Conservation (phyloP, 2,888 invertebrate species). For the Clusia tigrina region DNA sequence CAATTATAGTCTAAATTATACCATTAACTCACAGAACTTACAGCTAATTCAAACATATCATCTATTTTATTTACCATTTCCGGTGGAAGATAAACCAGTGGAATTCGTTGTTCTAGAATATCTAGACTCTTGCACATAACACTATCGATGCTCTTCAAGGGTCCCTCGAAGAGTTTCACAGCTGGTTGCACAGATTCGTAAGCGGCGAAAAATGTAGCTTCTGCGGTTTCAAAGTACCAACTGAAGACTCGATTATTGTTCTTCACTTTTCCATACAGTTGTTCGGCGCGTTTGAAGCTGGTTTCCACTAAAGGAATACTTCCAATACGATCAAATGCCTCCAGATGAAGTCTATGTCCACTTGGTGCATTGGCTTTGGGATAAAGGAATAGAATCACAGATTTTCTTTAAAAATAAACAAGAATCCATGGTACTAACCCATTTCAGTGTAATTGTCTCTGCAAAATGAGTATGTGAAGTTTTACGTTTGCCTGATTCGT, state of each 20-base stretch:
- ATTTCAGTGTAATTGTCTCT: neutral
- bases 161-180: conserved; percentile 75
- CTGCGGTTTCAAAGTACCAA: conserved; percentile 81
- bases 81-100: conserved; percentile 83
- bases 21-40: conserved; percentile 5
- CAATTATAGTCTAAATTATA: conserved; percentile 45
- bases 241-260: conserved; percentile 76
- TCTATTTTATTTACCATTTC: conserved; percentile 73
- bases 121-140: conserved; percentile 85
- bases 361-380: conserved; percentile 49
- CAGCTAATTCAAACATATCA: neutral
- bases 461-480: neutral
- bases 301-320: conserved; percentile 85
- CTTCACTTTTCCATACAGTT: conserved; percentile 79
- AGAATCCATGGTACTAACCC: neutral
- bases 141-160: conserved; percentile 76
- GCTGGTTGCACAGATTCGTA: conserved; percentile 79
- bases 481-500: conserved; percentile 44
- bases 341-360: conserved; percentile 66
- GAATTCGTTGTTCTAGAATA: conserved; percentile 83
- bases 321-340: conserved; percentile 78
- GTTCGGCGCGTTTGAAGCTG: conserved; percentile 77
- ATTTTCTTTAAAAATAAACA: neutral
- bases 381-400: neutral
- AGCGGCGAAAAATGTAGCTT: conserved; percentile 76